Percentiles rank a stretch among this genome's conserved stretches.
Conservation (phyloP, 2,888 invertebrate genomes). For the Coenonympha glycerion region DNA sequence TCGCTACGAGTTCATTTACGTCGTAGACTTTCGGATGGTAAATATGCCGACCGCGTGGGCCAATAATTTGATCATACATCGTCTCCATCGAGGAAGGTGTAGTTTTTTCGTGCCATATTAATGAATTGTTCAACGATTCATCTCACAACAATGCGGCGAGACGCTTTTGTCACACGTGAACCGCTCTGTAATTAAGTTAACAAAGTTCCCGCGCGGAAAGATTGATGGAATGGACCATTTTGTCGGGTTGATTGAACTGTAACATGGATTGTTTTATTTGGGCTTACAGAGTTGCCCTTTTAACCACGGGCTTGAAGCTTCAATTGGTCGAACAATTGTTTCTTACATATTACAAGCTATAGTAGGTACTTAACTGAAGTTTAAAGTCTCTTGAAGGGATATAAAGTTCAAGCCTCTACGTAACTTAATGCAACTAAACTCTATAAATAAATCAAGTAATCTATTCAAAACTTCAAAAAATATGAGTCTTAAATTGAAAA, state of each 20-base stretch:
- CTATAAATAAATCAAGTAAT: too few relatives aligned
- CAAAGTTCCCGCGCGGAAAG: conserved; percentile 36
- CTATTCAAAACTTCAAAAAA: too few relatives aligned
- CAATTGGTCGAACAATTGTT: too few relatives aligned
- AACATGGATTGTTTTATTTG: conserved; percentile 8
- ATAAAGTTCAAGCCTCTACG: too few relatives aligned
- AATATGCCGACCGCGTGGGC: background rate
- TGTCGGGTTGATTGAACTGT: conserved; percentile 28
- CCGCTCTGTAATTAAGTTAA: conserved; percentile 44
- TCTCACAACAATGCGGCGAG: conserved; percentile 42
- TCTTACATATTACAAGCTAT: too few relatives aligned
- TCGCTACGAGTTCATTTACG: too few relatives aligned
- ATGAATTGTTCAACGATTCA: conserved; percentile 41
- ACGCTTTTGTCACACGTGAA: conserved; percentile 46
- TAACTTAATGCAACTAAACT: too few relatives aligned
- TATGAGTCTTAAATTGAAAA: too few relatives aligned
- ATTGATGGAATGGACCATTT: conserved; percentile 36
- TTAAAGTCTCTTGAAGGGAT: too few relatives aligned
- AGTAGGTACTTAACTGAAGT: too few relatives aligned
- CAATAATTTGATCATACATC: background rate
- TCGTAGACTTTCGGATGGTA: background rate
- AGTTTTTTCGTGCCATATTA: conserved; percentile 30
- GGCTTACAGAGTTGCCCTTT: conserved; percentile 6
- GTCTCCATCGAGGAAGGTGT: background rate
- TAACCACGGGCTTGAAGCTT: background rate